These are phyloP conservation scores for Eospalax fontanierii DNA, from an alignment of 2,797 vertebrate species.

Conservation along the genomic window DNA sequence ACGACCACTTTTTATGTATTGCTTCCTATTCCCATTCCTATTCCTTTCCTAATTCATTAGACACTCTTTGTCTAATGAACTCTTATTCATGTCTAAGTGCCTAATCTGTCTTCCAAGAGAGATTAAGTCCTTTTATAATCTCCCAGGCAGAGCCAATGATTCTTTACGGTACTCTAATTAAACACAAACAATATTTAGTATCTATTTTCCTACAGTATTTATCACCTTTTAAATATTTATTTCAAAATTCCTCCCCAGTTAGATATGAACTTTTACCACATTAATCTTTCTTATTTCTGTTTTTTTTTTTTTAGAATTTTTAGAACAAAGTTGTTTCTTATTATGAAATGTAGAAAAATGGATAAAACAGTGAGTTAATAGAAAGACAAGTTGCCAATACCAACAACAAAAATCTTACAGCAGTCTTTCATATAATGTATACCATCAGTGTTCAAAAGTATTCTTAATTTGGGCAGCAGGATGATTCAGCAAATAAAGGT, in stretches of 20 bases:
- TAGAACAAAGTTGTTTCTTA: constrained; percentile 5
- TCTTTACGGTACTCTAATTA: not conserved
- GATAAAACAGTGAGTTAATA: not conserved
- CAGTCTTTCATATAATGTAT: not conserved
- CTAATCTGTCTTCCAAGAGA: not conserved
- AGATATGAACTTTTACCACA: not conserved
- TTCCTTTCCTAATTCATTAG: no score
- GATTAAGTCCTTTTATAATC: not conserved
- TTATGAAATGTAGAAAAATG: not conserved
- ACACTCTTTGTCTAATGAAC: not conserved
- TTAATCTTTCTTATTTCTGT: not conserved
- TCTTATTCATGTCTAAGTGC: not conserved
- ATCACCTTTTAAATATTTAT: not conserved
- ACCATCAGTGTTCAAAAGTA: not conserved
- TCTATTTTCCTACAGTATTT: not conserved
- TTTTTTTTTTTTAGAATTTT: not conserved
- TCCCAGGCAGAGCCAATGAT: not conserved
- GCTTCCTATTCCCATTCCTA: not conserved
- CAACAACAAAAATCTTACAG: not conserved
- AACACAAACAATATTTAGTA: not conserved
- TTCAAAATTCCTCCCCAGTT: constrained; percentile 8
- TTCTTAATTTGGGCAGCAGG: not conserved
- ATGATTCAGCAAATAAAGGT: no score
- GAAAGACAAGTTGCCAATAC: not conserved
- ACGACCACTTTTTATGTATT: not conserved